phyloP scores from a whole-genome alignment of 1,140 invertebrate genomes.

The Aphaenogaster floridana region DNA sequence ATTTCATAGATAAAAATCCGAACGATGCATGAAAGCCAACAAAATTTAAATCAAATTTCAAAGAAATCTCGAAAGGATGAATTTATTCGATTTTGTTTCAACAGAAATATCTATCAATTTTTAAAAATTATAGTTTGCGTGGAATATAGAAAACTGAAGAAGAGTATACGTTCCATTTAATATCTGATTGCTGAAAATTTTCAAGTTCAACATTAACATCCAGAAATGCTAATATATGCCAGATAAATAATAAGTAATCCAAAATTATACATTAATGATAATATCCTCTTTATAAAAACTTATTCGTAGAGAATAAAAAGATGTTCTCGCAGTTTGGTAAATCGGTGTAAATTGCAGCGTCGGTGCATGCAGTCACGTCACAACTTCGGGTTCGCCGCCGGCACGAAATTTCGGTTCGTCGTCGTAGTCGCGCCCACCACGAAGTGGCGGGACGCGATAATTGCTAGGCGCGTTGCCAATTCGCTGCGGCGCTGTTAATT shows the following conservation, averaged over 20 bases:
- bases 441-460: constrained; percentile 75
- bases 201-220: not conserved
- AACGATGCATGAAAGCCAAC: not conserved
- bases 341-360: constrained; percentile 6
- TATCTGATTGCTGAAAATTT: not conserved
- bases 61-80: not conserved
- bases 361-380: constrained; percentile 27
- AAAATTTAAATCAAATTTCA: not conserved
- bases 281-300: not conserved
- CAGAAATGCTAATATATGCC: not conserved
- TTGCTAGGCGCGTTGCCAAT: constrained; percentile 78
- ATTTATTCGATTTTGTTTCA: not conserved
- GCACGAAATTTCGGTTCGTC: constrained; percentile 63
- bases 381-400: constrained; percentile 56
- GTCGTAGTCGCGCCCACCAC: constrained; percentile 61
- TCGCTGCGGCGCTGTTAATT: constrained; percentile 74
- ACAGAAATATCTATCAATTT: not conserved
- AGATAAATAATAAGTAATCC: constrained; percentile 1
- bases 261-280: not conserved
- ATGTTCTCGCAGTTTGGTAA: constrained; percentile 5
- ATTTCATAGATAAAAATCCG: not conserved
- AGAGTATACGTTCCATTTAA: not conserved
- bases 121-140: not conserved
- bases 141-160: not conserved
- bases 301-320: not conserved